phyloP scores from a whole-genome alignment of 2,888 invertebrate genomes.

The Netelia virgata region DNA sequence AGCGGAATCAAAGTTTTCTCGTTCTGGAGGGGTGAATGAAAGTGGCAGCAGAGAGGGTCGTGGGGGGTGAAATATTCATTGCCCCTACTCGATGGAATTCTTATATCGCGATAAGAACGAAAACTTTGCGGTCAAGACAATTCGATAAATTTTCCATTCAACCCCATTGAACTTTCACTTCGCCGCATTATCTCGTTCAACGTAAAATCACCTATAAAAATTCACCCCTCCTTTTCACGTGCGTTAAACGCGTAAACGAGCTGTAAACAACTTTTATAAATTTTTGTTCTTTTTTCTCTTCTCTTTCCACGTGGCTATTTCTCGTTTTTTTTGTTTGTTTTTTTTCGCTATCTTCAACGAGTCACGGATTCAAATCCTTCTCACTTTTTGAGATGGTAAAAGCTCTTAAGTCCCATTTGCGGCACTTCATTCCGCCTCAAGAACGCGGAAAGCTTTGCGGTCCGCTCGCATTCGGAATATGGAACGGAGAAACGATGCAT shows the following conservation, averaged over 20 bases:
- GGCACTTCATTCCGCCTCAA: background rate
- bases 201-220: no score
- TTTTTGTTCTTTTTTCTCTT: no score
- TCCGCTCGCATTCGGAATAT: conserved; percentile 26
- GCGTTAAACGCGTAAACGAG: no score
- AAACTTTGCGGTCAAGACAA: background rate
- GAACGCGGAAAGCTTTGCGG: conserved; percentile 17
- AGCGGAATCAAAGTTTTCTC: conserved; percentile 38
- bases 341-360: background rate
- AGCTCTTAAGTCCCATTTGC: background rate
- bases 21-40: conserved; percentile 9
- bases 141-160: no score
- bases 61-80: background rate
- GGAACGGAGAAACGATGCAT: background rate
- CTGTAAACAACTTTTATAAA: no score
- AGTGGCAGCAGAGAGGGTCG: no score
- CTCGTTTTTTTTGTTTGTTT: no score
- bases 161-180: background rate
- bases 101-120: background rate
- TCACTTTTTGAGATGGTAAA: background rate
- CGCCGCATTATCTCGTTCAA: background rate
- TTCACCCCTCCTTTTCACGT: no score
- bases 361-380: conserved; percentile 7
- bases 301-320: no score
- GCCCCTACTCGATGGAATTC: conserved; percentile 17